Evolutionary conservation across 2,888 invertebrate species (phyloP).

Genomic region (Drosophila nr. fundita): DNA sequence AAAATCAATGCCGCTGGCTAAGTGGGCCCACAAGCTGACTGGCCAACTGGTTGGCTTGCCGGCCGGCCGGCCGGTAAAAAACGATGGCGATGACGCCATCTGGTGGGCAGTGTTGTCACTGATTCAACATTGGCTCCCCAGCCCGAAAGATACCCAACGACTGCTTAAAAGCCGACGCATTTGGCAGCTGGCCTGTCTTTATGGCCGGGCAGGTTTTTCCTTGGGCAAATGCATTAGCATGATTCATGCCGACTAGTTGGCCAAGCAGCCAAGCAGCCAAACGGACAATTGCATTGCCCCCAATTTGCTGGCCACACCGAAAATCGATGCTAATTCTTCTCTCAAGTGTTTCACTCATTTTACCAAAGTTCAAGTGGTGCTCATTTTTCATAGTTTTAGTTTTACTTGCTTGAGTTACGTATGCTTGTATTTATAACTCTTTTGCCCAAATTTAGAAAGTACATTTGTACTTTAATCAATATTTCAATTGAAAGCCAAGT

Average conservation of each 20-base stretch:
- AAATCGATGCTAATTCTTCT: conserved; percentile 62
- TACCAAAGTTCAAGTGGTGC: conserved; percentile 63
- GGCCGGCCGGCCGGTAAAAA: conserved; percentile 32
- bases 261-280: conserved; percentile 21
- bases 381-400: conserved; percentile 28
- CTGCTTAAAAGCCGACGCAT: conserved; percentile 50
- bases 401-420: not conserved
- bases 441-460: conserved; percentile 5
- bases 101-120: conserved; percentile 65
- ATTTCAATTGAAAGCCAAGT: not conserved
- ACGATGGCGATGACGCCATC: conserved; percentile 68
- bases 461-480: not conserved
- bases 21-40: conserved; percentile 40
- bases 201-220: conserved; percentile 65
- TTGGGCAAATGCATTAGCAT: conserved; percentile 71
- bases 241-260: conserved; percentile 56
- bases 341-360: conserved; percentile 44
- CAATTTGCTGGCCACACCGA: conserved; percentile 42
- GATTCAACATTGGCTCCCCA: conserved; percentile 41
- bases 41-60: not conserved
- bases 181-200: conserved; percentile 56
- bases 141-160: conserved; percentile 11
- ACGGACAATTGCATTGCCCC: conserved; percentile 42
- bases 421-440: conserved; percentile 8
- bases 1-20: conserved; percentile 49